Evolutionary conservation across 2,888 invertebrate species (phyloP).

Genomic region (Brachynemurus nebulosus): DNA sequence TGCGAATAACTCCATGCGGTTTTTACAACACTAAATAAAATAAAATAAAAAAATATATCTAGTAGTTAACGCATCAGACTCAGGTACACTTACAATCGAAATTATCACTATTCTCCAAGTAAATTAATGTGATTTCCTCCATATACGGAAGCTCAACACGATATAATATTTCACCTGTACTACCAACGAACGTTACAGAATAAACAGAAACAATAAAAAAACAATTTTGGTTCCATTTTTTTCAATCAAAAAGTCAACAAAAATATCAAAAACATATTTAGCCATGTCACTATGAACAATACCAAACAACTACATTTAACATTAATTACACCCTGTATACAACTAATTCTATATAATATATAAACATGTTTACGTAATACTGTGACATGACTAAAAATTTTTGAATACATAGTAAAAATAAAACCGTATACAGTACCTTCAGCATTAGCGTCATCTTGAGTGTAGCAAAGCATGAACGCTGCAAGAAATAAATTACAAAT

Average conservation of each 20-base stretch:
- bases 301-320: no score
- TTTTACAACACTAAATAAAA: conserved; percentile 8
- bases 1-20: conserved; percentile 7
- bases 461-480: conserved; percentile 92
- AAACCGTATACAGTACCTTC: conserved; percentile 56
- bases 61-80: background rate
- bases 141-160: conserved; percentile 87
- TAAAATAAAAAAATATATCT: conserved; percentile 1
- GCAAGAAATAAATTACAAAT: conserved; percentile 41
- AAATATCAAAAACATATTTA: no score
- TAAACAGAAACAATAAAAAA: background rate
- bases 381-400: conserved; percentile 1
- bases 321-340: no score
- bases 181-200: conserved; percentile 18
- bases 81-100: conserved; percentile 30
- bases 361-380: no score
- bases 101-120: conserved; percentile 72
- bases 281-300: no score
- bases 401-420: conserved; percentile 12
- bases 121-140: conserved; percentile 87
- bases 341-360: no score
- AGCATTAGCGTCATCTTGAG: conserved; percentile 79
- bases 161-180: conserved; percentile 79
- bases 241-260: background rate
- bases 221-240: background rate